These are phyloP conservation scores for Prionailurus bengalensis DNA, from an alignment of 2,113 vertebrate genomes.

Conservation along the genomic window DNA sequence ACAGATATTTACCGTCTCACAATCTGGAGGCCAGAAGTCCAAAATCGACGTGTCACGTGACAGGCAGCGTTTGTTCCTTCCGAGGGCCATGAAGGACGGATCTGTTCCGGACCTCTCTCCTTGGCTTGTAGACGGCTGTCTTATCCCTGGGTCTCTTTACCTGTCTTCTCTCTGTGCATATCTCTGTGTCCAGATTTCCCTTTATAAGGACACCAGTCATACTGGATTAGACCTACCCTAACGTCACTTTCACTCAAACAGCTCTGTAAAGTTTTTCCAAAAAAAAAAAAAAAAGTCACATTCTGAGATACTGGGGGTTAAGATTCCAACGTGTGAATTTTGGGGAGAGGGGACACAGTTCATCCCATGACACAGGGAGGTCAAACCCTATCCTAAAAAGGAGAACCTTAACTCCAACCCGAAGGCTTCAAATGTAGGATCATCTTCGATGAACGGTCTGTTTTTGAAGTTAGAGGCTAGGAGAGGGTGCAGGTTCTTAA, in stretches of 20 bases:
- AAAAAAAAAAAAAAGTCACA: neutral
- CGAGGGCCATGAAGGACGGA: rapidly evolving
- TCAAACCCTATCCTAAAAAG: neutral
- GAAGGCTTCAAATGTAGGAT: neutral
- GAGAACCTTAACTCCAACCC: neutral
- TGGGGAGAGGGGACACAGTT: no score
- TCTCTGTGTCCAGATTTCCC: neutral
- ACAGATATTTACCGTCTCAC: neutral
- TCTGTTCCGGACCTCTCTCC: rapidly evolving
- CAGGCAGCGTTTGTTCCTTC: neutral
- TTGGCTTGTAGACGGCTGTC: rapidly evolving
- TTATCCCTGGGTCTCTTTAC: neutral
- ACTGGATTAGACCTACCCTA: no score
- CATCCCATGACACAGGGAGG: neutral
- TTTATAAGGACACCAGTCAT: neutral
- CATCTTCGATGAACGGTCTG: rapidly evolving
- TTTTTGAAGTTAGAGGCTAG: neutral
- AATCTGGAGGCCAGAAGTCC: neutral
- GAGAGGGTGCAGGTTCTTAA: neutral
- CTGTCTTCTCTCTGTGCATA: rapidly evolving
- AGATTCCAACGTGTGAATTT: neutral
- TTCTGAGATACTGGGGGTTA: neutral
- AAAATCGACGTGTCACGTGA: no score
- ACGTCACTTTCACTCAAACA: neutral
- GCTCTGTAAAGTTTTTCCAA: neutral